Evolutionary conservation across 2,888 invertebrate genomes (phyloP), one percentile per base, ranked within the genome.

Genomic region (Pristionchus fissidentatus): DNA sequence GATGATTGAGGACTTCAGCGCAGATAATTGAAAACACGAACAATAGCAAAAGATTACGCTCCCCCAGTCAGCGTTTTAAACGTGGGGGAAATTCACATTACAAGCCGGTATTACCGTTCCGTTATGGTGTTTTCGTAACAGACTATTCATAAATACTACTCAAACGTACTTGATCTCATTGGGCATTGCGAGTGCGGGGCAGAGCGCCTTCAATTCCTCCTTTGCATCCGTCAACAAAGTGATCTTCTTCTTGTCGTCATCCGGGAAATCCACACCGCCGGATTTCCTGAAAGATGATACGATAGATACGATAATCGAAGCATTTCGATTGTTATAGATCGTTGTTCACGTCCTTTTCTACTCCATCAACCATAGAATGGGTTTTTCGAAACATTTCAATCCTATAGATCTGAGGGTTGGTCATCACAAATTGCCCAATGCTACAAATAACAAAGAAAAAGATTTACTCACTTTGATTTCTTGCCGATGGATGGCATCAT

Each of bases 401-500:
- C n/a, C n/a, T n/a, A n/a, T 8, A 10, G 49, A 49, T 49, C 8
- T 49, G 49, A 49, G 49, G 49, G 19, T 8, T 19, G 49, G 19
- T 19, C 10, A 49, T 49, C 49, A 19, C 49, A 49, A 49, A 19
- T 13, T 8, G 49, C 49, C 19, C 19, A 49, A 49, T 49, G 49
- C 49, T 13, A 49, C 8, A 4, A 10, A 70, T 41, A n/a, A 38
- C 19, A 70, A 70, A 1, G 15, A n/a, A 29, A 29, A 3, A 26
- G 15, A n/a, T n/a, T n/a, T 19, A 19, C 70, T n/a, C 7, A 82
- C 75, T 66, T 92, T 91, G 84, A 87, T 60, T 87, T 89, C 85
- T 85, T 86, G 26, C 84, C 79, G 80, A 78, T 41, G 29, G 89
- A 85, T 85, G 94, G 94, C 92, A 95, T 95, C 98, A 98, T 98